These are phyloP conservation scores for Capitella teleta DNA, from an alignment of 1,140 invertebrate species.

Conservation along the genomic window DNA sequence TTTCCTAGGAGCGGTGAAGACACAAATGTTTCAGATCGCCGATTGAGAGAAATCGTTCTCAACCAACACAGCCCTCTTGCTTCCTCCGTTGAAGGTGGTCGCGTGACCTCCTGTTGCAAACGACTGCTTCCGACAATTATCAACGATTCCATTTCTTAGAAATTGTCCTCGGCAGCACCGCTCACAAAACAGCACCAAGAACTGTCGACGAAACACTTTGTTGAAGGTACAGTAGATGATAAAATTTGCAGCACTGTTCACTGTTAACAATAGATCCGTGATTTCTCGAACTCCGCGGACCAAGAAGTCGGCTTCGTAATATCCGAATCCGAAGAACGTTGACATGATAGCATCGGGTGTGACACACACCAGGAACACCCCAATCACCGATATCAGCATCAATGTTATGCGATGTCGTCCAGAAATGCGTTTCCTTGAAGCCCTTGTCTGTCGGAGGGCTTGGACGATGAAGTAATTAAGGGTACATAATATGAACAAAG, in stretches of 20 bases:
- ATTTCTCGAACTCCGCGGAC: slow-evolving; percentile 55
- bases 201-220: slow-evolving; percentile 8
- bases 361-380: slow-evolving; percentile 63
- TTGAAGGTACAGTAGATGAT: slow-evolving; percentile 54
- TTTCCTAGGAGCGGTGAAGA: too few species aligned
- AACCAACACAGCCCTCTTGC: too few species aligned
- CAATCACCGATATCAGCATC: slow-evolving; percentile 61
- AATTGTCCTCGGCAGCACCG: too few species aligned
- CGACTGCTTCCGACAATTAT: too few species aligned
- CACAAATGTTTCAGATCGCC: too few species aligned
- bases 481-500: slow-evolving; percentile 10
- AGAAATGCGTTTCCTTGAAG: neutral
- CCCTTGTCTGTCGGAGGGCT: slow-evolving; percentile 45
- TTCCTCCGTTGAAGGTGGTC: too few species aligned
- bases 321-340: slow-evolving; percentile 34
- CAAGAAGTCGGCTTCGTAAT: slow-evolving; percentile 38
- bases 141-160: too few species aligned
- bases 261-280: slow-evolving; percentile 58
- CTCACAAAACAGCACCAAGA: slow-evolving; percentile 4
- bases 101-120: too few species aligned
- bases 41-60: too few species aligned
- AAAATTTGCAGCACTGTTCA: slow-evolving; percentile 64
- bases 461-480: slow-evolving; percentile 48
- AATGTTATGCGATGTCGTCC: slow-evolving; percentile 52
- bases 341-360: slow-evolving; percentile 56